Conservation (phyloP, 2,797 vertebrate species). For the Sebastes minor region DNA sequence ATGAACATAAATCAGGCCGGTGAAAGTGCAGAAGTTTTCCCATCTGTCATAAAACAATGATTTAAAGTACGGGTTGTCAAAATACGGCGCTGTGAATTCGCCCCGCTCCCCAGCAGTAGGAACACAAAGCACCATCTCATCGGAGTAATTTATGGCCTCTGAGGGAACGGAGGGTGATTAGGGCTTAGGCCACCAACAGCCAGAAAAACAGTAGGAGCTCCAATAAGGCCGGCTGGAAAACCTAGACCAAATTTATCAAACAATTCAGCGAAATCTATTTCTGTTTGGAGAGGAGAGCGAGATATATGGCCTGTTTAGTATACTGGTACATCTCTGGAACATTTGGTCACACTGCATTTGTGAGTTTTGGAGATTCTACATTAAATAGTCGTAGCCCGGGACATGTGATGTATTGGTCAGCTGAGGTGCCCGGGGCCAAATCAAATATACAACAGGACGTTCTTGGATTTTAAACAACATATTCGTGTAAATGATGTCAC, state of each 20-base stretch:
- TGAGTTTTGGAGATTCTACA: slow-evolving; percentile 98
- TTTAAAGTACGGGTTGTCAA: slow-evolving; percentile 98
- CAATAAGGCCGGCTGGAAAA: slow-evolving; percentile 96
- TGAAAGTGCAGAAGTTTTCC: slow-evolving; percentile 94
- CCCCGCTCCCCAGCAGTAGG: slow-evolving; percentile 90
- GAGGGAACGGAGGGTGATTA: slow-evolving; percentile 96
- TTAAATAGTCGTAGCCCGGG: slow-evolving; percentile 94
- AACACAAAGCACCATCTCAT: slow-evolving; percentile 98
- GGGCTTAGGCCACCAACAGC: slow-evolving; percentile 97
- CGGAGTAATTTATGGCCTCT: slow-evolving; percentile 98
- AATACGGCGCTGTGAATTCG: slow-evolving; percentile 90
- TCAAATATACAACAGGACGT: slow-evolving; percentile 96
- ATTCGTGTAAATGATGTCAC: slow-evolving; percentile 96
- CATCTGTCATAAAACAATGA: slow-evolving; percentile 99
- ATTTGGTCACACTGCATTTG: slow-evolving; percentile 92
- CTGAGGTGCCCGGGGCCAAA: slow-evolving; percentile 88
- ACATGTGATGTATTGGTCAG: slow-evolving; percentile 93
- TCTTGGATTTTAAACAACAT: slow-evolving; percentile 94
- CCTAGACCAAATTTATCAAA: slow-evolving; percentile 97
- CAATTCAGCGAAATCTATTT: slow-evolving; percentile 94
- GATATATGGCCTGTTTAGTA: slow-evolving; percentile 96
- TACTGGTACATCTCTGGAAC: slow-evolving; percentile 90
- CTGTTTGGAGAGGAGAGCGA: slow-evolving; percentile 92
- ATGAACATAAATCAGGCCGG: slow-evolving; percentile 97
- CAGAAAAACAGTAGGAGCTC: slow-evolving; percentile 99